Base-by-base conservation (phyloP, 2,888 invertebrate genomes). In the Plagiodera versicolora region DNA sequence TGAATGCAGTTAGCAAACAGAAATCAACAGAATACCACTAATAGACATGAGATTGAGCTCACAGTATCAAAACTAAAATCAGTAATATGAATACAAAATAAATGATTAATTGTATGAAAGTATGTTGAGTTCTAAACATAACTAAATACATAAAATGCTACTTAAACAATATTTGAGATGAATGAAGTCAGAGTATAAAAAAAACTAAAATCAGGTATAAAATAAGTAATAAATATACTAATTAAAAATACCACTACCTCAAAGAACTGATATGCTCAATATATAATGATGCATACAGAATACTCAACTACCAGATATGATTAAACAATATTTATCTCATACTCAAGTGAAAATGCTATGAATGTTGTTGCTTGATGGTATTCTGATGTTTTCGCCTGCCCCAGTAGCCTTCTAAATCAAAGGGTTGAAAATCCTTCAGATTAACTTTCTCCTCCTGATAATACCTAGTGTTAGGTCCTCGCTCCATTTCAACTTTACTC, bases 391-490 rank as follows among this genome's bases (percentile, higher is more conserved):
- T 80, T 59, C 89, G 86, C 61, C 89, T 85, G 16, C 86, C 89
- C 88, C 90, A 91, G 83, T 87, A 89, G 72, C 88, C 88, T 72
- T 91, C 90, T 63, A 91, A 81, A 79, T 91, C 87, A 78, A 91
- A 91, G 9, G 91, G 90, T 77, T 89, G 86, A 77, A 91, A 91
- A 81, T 90, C 89, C 74, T 84, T 85, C 18, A 86, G 78, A 68
- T 83, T 81, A 60, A 76, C 73, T 32, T 85, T 81, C 72, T 82
- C 82, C 63, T 88, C 88, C 73, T 89, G 88, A 74, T 87, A 87
- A 75, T 88, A 88, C 64, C 84, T 86, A 56, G 84, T 85, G 0
- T 85, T 83, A 55, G 71, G 64, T 28, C 67, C 65, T 16, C 69
- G 63, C 24, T 72, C 73, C 66, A 50, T 85, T 61, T 68, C 78